Evolutionary conservation across 2,113 vertebrate genomes (phyloP).

Genomic region (Bothrops jararaca): DNA sequence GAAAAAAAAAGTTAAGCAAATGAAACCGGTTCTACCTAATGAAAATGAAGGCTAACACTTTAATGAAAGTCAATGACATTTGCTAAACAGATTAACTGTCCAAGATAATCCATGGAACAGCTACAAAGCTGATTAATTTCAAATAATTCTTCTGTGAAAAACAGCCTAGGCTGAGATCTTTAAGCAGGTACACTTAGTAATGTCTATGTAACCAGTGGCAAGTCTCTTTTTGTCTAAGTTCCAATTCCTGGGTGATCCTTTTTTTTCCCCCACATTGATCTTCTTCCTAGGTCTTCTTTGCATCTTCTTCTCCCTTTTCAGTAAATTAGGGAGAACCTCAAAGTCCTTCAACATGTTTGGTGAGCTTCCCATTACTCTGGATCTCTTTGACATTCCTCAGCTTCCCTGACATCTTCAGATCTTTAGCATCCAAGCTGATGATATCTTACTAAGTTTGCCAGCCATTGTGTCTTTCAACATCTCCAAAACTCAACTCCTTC

Average conservation of each 20-base stretch:
- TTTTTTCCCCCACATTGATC: neutral
- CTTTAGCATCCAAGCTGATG: neutral
- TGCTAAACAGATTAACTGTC: conserved; percentile 5
- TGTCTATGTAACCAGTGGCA: neutral
- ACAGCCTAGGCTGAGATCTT: conserved; percentile 3
- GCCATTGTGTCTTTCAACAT: neutral
- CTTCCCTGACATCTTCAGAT: too few species aligned
- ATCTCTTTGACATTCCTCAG: neutral
- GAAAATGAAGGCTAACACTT: conserved; percentile 19
- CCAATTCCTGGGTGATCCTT: too few species aligned
- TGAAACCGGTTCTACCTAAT: neutral
- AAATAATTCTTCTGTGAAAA: neutral
- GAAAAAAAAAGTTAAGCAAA: neutral
- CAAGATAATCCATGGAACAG: conserved; percentile 14
- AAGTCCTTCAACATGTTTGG: neutral
- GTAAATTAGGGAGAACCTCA: neutral
- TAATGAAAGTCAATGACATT: conserved; percentile 22
- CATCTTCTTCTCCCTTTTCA: neutral
- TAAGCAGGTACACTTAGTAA: conserved; percentile 2
- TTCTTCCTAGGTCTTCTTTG: neutral
- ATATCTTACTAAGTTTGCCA: neutral
- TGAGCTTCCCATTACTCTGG: neutral
- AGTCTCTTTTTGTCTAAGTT: too few species aligned
- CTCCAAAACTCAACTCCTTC: neutral
- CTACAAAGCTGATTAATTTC: conserved; percentile 12